Base-by-base conservation (phyloP, 1,140 invertebrate species). In the Hycleus phaleratus region DNA sequence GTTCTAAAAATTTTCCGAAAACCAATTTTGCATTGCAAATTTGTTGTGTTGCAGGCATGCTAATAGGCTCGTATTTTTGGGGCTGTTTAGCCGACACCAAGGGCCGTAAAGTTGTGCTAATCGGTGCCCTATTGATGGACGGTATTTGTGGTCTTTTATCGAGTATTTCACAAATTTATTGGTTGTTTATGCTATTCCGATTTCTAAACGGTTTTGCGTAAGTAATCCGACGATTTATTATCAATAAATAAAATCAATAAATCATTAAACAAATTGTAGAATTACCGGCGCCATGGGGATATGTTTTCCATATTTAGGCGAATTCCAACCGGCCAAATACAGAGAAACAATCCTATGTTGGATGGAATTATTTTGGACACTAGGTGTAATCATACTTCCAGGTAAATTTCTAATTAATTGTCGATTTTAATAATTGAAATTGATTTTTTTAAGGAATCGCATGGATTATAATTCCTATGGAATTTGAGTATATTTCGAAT, bases 61-160 rank as follows among this genome's bases (percentile, higher is more conserved):
- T 93, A 55, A 76, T 91, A 58, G 90, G 90, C 11, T 91, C 89
- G n/a, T 91, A 91, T 75, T 85, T 92, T 71, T 93, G 90, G 90
- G 90, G 90, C 38, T 90, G 85, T 61, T 75, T 93, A 64, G 90
- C 90, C 60, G 91, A 93, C 73, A 87, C 85, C 0, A 84, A 85
- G 64, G 91, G 91, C 0, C 80, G 91, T 25, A 84, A 87, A 68
- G 71, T 83, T 6, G 85, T 91, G 10, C 73, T 93, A 50, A 84
- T 91, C 42, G 83, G 82, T 10, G 86, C 88, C 0, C 78, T 92
- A 44, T 70, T 90, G 4, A 78, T 91, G 67, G 90, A 92, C 69
- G 88, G 87, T 46, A 68, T 90, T 3, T 82, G 85, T 49, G 87
- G 87, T 9, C 73, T 91, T 40, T 56, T 82, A 2, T 91, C 88